Evolutionary conservation across 2,888 invertebrate genomes (phyloP).

Genomic region (Lobophora halterata): DNA sequence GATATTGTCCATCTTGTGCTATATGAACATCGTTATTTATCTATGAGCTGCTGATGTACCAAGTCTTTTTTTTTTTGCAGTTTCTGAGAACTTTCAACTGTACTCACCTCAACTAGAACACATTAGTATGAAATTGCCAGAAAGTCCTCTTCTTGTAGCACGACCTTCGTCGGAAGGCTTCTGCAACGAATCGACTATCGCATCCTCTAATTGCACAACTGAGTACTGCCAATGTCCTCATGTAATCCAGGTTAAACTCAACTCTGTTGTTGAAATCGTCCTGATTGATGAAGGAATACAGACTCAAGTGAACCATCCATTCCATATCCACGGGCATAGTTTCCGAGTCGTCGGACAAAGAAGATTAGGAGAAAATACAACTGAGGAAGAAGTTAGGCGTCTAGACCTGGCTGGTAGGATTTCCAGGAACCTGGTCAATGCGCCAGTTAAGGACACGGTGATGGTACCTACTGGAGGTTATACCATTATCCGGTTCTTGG

Average conservation of each 20-base stretch:
- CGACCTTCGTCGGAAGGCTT: slow-evolving; percentile 83
- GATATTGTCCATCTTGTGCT: no score
- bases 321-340: slow-evolving; percentile 91
- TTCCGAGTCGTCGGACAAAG: slow-evolving; percentile 92
- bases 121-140: slow-evolving; percentile 89
- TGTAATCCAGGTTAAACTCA: slow-evolving; percentile 85
- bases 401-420: slow-evolving; percentile 86
- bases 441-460: slow-evolving; percentile 93
- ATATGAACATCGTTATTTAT: no score
- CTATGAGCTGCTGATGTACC: no score
- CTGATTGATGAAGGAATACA: slow-evolving; percentile 91
- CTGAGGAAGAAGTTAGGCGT: slow-evolving; percentile 83
- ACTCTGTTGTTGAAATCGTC: slow-evolving; percentile 90
- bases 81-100: slow-evolving; percentile 79
- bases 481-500: slow-evolving; percentile 90
- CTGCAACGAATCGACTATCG: slow-evolving; percentile 88
- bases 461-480: slow-evolving; percentile 95
- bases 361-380: slow-evolving; percentile 83
- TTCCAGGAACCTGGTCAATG: slow-evolving; percentile 84
- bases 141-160: slow-evolving; percentile 86
- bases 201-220: slow-evolving; percentile 81
- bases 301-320: slow-evolving; percentile 93
- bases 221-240: slow-evolving; percentile 93
- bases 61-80: slow-evolving; percentile 58
- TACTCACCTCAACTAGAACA: slow-evolving; percentile 94